Evolutionary conservation across 1,140 invertebrate species (phyloP).

Genomic region (Ruditapes philippinarum): DNA sequence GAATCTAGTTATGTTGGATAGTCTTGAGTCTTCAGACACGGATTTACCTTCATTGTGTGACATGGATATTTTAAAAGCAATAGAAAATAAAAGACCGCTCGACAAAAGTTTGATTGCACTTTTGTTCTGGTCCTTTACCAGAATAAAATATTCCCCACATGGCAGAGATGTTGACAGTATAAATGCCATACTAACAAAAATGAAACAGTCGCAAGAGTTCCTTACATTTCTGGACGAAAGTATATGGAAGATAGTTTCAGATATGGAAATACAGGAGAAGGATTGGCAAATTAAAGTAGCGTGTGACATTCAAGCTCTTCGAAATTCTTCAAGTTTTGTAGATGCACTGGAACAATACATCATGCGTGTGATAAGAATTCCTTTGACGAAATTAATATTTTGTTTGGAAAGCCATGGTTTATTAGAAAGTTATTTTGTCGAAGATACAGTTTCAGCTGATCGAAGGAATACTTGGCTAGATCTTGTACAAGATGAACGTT

Average conservation of each 20-base stretch:
- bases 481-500: neutral
- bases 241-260: conserved; percentile 11
- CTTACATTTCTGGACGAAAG: conserved; percentile 59
- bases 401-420: conserved; percentile 12
- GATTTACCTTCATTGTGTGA: conserved; percentile 36
- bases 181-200: conserved; percentile 38
- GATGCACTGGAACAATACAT: conserved; percentile 52
- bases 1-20: conserved; percentile 71
- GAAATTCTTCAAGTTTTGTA: conserved; percentile 4
- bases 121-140: conserved; percentile 75
- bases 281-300: conserved; percentile 56
- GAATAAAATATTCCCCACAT: conserved; percentile 65
- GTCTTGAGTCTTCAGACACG: conserved; percentile 54
- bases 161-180: conserved; percentile 63
- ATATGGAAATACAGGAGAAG: neutral
- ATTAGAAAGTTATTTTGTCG: conserved; percentile 29
- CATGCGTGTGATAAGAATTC: conserved; percentile 9
- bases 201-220: conserved; percentile 48
- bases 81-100: conserved; percentile 66
- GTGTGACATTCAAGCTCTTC: neutral
- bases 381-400: conserved; percentile 50
- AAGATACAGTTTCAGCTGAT: neutral
- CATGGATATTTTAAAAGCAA: conserved; percentile 34
- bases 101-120: conserved; percentile 45
- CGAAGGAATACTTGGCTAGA: neutral